phyloP scores from a whole-genome alignment of 2,113 vertebrate species.

The Paracanthobrama guichenoti region DNA sequence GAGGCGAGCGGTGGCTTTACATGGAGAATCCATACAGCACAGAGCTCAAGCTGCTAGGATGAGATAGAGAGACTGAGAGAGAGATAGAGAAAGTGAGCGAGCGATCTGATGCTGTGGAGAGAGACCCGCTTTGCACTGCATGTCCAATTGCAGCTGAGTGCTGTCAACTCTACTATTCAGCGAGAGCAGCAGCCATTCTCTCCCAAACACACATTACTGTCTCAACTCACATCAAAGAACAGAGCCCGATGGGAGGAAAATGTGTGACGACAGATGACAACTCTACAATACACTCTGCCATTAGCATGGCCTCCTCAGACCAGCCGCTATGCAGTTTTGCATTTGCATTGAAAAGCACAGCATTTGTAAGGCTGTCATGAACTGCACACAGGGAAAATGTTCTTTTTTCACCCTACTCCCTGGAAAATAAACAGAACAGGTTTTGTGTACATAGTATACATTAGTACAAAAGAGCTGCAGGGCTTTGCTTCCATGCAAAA shows the following conservation, averaged over 20 bases:
- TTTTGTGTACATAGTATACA: constrained; percentile 13
- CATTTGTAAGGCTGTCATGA: constrained; percentile 5
- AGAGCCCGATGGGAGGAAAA: constrained; percentile 37
- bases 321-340: constrained; percentile 43
- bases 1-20: constrained; percentile 31
- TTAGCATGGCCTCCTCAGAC: constrained; percentile 49
- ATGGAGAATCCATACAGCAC: constrained; percentile 41
- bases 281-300: constrained; percentile 50
- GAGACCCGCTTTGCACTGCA: constrained; percentile 48
- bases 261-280: constrained; percentile 49
- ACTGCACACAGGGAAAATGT: not conserved
- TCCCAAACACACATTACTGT: constrained; percentile 58
- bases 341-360: constrained; percentile 9
- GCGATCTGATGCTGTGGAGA: constrained; percentile 17
- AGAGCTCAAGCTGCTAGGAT: constrained; percentile 47
- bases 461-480: constrained; percentile 28
- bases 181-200: constrained; percentile 49
- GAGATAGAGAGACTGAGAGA: constrained; percentile 42
- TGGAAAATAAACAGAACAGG: constrained; percentile 18
- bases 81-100: constrained; percentile 38
- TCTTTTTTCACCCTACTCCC: constrained; percentile 23
- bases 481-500: constrained; percentile 34
- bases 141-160: constrained; percentile 52
- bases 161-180: constrained; percentile 54
- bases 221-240: constrained; percentile 55